Base-by-base conservation (phyloP, 1,140 invertebrate genomes). In the Octopus sinensis region DNA sequence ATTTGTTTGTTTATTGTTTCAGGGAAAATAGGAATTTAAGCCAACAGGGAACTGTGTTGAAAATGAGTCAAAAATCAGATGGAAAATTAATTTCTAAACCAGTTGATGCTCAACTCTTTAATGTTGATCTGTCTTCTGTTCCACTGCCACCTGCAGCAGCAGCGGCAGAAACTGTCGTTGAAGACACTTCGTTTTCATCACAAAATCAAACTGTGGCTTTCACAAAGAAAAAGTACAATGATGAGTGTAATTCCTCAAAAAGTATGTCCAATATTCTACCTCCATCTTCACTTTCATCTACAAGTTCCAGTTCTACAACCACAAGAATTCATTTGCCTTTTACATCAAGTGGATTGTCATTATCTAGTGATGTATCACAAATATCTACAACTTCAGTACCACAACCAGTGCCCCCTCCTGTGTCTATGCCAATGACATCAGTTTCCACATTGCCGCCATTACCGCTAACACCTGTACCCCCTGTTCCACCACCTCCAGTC, bases 281-380 rank as follows among this genome's bases (percentile, higher is more conserved):
- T 12, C 79, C 81, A 2, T 75, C 81, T 43, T 78, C 73, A 12
- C 80, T 80, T 54, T 56, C 73, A 80, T 80, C 76, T 78, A 6
- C 30, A 51, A 51, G 12, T 71, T 23, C 68, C 12, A 71, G n/a
- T 12, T 12, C 43, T 17, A 78, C 43, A 43, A 78, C 76, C 23
- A 78, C 43, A 10, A 6, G n/a, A 17, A 10, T 52, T 13, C 43
- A 78, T 52, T 78, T 78, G 53, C 53, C 76, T 53, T 53, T 78
- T 51, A n/a, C 76, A 78, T 53, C 76, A 17, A 78, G 76, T 43
- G 30, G 51, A 6, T 9, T 9, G 43, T 78, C 53, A 78, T 78
- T 53, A 54, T 54, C 77, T 53, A 75, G 76, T n/a, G 77, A 62
- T 51, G 75, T 75, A 43, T 78, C 71, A 23, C 81, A 78, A 78